phyloP scores from a whole-genome alignment of 1,140 invertebrate species.

The Heterodera carotae region DNA sequence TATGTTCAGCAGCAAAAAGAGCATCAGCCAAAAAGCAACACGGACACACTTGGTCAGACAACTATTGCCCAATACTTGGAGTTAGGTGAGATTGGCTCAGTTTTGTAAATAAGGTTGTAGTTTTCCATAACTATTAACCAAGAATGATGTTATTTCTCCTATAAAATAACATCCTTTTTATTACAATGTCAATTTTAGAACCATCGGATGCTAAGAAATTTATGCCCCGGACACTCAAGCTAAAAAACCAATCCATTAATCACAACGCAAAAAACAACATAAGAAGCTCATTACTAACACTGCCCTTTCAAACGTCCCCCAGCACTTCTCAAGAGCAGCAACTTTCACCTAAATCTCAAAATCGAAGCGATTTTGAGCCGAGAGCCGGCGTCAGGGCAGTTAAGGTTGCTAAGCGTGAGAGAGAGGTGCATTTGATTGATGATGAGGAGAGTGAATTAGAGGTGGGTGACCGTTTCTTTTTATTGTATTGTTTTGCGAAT shows the following conservation, averaged over 20 bases:
- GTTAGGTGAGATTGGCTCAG: background rate
- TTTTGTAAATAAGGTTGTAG: no score
- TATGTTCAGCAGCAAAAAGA: background rate
- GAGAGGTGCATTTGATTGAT: slow-evolving; percentile 33
- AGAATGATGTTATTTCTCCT: no score
- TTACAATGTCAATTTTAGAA: background rate
- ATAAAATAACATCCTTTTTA: background rate
- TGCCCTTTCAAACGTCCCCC: background rate
- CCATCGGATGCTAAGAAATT: background rate
- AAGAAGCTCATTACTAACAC: background rate
- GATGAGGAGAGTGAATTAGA: slow-evolving; percentile 29
- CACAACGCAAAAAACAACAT: background rate
- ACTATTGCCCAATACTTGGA: background rate
- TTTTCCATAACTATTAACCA: no score
- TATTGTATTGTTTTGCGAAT: background rate
- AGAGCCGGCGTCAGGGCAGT: background rate
- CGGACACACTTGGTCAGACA: background rate
- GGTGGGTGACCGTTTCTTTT: background rate
- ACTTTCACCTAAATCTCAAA: background rate
- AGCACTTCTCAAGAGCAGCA: background rate
- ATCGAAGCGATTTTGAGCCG: background rate
- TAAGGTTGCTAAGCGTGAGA: slow-evolving; percentile 3
- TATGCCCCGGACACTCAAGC: background rate
- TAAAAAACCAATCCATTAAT: background rate
- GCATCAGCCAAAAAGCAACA: background rate